A percentile compares a stretch with the other conserved stretches of the same genome.
phyloP scores from a whole-genome alignment of 2,888 invertebrate genomes.

The Lampropteryx suffumata region DNA sequence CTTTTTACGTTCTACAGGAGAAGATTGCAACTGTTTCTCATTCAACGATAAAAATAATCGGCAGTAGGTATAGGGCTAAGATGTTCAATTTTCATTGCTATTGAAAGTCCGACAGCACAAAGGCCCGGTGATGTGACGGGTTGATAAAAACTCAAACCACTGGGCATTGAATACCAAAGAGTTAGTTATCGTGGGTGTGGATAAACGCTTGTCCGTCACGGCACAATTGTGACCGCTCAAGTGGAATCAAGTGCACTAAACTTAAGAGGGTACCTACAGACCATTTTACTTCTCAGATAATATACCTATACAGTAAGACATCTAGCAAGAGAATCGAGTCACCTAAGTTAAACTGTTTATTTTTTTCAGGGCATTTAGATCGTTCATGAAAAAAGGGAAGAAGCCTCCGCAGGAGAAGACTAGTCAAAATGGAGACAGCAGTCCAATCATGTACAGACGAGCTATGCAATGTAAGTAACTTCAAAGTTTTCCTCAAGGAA shows the following conservation, averaged over 20 bases:
- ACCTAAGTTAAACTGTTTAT: neutral
- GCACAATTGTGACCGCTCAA: slow-evolving; percentile 69
- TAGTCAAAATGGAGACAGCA: slow-evolving; percentile 62
- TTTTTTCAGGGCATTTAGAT: slow-evolving; percentile 73
- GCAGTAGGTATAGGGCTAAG: slow-evolving; percentile 18
- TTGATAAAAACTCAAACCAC: neutral
- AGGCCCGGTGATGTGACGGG: slow-evolving; percentile 31
- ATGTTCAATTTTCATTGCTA: slow-evolving; percentile 21
- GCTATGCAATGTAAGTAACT: slow-evolving; percentile 70
- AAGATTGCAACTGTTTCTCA: too few species aligned
- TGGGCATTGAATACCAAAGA: slow-evolving; percentile 8
- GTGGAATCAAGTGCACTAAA: slow-evolving; percentile 77
- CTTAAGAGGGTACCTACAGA: slow-evolving; percentile 51
- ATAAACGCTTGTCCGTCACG: slow-evolving; percentile 53
- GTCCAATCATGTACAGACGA: slow-evolving; percentile 71
- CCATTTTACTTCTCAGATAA: neutral
- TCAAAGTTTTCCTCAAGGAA: too few species aligned
- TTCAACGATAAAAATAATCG: slow-evolving; percentile 16
- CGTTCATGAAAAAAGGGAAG: slow-evolving; percentile 78
- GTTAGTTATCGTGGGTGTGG: slow-evolving; percentile 43
- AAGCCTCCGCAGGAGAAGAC: slow-evolving; percentile 49
- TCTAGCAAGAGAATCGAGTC: too few species aligned
- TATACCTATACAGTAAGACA: too few species aligned
- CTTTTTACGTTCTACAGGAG: too few species aligned
- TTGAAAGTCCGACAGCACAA: slow-evolving; percentile 33